These are phyloP conservation scores for Glossosoma conforme DNA, from an alignment of 1,140 invertebrate species.

Conservation along the genomic window DNA sequence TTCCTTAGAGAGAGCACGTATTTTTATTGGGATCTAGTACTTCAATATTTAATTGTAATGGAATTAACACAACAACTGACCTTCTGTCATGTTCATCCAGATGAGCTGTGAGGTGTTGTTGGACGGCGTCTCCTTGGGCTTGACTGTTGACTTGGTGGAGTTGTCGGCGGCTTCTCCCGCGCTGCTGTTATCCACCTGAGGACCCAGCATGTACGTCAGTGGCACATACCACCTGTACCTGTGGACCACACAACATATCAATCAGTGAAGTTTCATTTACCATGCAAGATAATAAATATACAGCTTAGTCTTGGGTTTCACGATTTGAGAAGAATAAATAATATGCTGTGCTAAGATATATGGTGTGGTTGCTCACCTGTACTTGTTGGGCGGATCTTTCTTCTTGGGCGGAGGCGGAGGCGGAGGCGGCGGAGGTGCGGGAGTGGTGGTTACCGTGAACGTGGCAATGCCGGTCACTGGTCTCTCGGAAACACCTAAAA, in stretches of 20 bases:
- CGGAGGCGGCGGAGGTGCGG: slow-evolving; percentile 7
- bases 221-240: slow-evolving; percentile 74
- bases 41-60: not conserved
- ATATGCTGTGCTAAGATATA: too few relatives aligned
- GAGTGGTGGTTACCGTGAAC: slow-evolving; percentile 4
- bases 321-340: too few relatives aligned
- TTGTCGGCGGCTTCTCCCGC: slow-evolving; percentile 34
- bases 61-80: slow-evolving; percentile 45
- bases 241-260: slow-evolving; percentile 25
- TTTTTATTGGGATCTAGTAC: not conserved
- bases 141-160: slow-evolving; percentile 46
- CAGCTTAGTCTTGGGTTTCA: too few relatives aligned
- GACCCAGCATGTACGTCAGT: slow-evolving; percentile 57
- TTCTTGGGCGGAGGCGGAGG: slow-evolving; percentile 13
- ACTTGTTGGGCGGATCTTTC: slow-evolving; percentile 19
- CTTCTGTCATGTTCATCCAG: slow-evolving; percentile 73
- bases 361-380: slow-evolving; percentile 13
- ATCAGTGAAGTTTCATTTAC: not conserved
- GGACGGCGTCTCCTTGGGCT: slow-evolving; percentile 20
- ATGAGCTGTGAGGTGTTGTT: slow-evolving; percentile 43
- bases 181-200: slow-evolving; percentile 5
- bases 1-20: too few relatives aligned
- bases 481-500: not conserved
- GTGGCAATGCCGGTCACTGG: not conserved
- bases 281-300: not conserved